phyloP scores from a whole-genome alignment of 2,113 vertebrate species.

The Eulemur rufifrons region DNA sequence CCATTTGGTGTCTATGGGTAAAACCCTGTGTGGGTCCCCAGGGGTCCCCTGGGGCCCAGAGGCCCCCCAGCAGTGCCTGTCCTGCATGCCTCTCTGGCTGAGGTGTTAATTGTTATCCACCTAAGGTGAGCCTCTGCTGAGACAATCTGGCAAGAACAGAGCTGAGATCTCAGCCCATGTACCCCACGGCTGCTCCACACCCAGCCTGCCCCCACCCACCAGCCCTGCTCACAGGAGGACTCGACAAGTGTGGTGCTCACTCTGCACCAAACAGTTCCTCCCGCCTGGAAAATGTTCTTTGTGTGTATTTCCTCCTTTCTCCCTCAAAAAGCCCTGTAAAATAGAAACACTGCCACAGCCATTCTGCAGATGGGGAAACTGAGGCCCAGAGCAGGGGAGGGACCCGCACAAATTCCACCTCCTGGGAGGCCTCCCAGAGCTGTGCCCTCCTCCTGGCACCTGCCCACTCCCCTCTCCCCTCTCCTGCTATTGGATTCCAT shows the following conservation, averaged over 20 bases:
- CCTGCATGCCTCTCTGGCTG: background rate
- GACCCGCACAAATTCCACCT: background rate
- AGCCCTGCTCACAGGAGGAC: fast-evolving
- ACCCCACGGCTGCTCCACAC: background rate
- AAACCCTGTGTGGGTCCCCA: background rate
- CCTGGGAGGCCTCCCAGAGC: background rate
- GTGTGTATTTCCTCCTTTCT: background rate
- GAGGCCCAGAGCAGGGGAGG: background rate
- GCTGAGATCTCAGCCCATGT: background rate
- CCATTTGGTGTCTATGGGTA: background rate
- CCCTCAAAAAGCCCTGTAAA: background rate
- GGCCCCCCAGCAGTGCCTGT: fast-evolving
- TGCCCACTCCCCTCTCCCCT: fast-evolving
- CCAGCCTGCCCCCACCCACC: fast-evolving
- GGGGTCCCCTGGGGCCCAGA: background rate
- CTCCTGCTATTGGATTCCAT: background rate
- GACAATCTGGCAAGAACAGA: background rate
- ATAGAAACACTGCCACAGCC: background rate
- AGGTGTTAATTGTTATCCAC: background rate
- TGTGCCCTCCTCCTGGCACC: background rate
- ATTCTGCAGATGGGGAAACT: background rate
- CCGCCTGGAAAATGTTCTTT: background rate
- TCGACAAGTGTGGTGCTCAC: fast-evolving
- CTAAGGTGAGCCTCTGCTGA: background rate
- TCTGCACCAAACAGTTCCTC: fast-evolving